phyloP scores from a whole-genome alignment of 2,888 invertebrate genomes.

The Limenitis camilla region DNA sequence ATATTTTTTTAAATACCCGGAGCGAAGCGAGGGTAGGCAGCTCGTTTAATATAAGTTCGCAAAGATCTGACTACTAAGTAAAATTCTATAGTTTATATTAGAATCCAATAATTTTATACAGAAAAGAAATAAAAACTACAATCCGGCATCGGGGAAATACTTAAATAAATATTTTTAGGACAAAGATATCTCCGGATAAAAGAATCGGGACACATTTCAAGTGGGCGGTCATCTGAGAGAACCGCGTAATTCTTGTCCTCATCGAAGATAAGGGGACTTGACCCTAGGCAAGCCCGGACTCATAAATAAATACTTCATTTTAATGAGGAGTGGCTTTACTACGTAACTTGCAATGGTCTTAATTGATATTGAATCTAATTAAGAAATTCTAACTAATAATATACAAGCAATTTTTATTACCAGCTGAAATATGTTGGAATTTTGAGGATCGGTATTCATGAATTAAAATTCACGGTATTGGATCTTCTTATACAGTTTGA shows the following conservation, averaged over 20 bases:
- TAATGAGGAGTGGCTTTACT: conserved; percentile 9
- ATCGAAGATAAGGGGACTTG: conserved; percentile 53
- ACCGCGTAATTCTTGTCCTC: conserved; percentile 59
- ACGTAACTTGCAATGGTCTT: not conserved
- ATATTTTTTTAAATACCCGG: no score
- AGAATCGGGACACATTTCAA: conserved; percentile 41
- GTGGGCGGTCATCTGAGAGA: conserved; percentile 43
- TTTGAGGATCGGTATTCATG: not conserved
- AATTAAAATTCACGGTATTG: not conserved
- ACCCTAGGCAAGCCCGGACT: conserved; percentile 35
- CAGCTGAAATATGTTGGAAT: not conserved
- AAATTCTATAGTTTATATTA: no score
- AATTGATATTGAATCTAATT: not conserved
- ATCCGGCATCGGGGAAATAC: conserved; percentile 12
- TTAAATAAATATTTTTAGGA: conserved; percentile 29
- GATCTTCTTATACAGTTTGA: not conserved
- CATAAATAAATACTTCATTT: conserved; percentile 17
- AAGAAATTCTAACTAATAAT: no score
- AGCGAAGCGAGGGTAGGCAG: no score
- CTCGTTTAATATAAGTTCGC: no score
- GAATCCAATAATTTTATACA: no score
- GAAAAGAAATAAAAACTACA: conserved; percentile 22
- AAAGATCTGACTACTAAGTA: no score
- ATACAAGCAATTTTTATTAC: no score
- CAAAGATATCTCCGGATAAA: conserved; percentile 33